These are phyloP conservation scores for Hydrolagus affinis DNA, from an alignment of 2,113 vertebrate species.

Conservation along the genomic window DNA sequence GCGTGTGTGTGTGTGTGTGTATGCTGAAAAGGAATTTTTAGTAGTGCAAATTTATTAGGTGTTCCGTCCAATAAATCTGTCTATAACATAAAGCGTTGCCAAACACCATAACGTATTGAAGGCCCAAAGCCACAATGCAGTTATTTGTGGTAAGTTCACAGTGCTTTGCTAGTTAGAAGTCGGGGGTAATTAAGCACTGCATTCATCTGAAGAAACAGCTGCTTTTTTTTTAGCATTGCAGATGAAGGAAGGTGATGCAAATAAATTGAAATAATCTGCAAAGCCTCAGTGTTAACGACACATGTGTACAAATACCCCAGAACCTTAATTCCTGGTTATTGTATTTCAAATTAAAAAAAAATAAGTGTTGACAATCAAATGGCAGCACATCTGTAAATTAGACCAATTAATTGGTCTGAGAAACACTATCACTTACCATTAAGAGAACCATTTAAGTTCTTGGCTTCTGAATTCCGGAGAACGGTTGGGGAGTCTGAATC, in stretches of 20 bases:
- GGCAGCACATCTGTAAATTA: conserved; percentile 28
- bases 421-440: conserved; percentile 30
- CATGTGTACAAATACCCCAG: conserved; percentile 3
- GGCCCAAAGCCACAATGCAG: conserved; percentile 23
- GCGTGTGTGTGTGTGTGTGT: conserved; percentile 6
- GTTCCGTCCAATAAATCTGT: conserved; percentile 31
- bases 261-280: conserved; percentile 30
- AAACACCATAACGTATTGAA: conserved; percentile 9
- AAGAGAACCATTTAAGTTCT: conserved; percentile 26
- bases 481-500: not conserved
- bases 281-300: not conserved
- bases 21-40: conserved; percentile 29
- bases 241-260: conserved; percentile 11
- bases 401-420: conserved; percentile 29
- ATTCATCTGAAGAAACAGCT: conserved; percentile 27
- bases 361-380: conserved; percentile 32
- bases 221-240: not conserved
- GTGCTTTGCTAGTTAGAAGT: conserved; percentile 13
- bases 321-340: conserved; percentile 12
- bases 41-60: conserved; percentile 30
- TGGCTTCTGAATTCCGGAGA: conserved; percentile 32
- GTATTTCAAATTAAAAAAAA: conserved; percentile 18
- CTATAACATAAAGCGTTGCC: conserved; percentile 20
- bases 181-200: conserved; percentile 12
- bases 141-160: conserved; percentile 30